Evolutionary conservation across 2,113 vertebrate genomes (phyloP).

Genomic region (Abramis brama): DNA sequence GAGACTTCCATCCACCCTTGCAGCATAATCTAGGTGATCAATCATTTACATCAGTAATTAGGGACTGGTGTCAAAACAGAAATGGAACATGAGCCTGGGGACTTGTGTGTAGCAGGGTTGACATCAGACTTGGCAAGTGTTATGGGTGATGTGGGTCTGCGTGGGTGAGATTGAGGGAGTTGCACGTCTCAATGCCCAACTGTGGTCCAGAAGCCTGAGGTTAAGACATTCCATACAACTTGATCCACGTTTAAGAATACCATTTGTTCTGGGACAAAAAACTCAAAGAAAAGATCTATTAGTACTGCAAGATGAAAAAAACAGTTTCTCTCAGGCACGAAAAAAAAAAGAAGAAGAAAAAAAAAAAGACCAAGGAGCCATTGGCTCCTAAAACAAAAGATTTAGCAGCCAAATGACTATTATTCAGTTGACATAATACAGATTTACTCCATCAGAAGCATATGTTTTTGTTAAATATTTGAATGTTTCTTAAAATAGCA

Average conservation of each 20-base stretch:
- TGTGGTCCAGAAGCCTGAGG: constrained; percentile 50
- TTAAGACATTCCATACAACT: constrained; percentile 51
- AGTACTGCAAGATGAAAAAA: background rate
- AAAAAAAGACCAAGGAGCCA: background rate
- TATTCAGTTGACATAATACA: background rate
- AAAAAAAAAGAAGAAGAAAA: background rate
- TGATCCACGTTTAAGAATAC: constrained; percentile 36
- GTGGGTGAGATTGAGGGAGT: constrained; percentile 48
- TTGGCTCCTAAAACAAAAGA: background rate
- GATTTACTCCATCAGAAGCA: background rate
- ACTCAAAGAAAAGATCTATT: background rate
- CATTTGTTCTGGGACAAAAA: constrained; percentile 1
- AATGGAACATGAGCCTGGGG: constrained; percentile 72
- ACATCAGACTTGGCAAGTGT: constrained; percentile 75
- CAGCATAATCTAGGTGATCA: constrained; percentile 75
- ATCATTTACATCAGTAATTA: constrained; percentile 83
- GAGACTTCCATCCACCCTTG: constrained; percentile 65
- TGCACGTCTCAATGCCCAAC: constrained; percentile 3
- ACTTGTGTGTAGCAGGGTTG: constrained; percentile 63
- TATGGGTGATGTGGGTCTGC: constrained; percentile 64
- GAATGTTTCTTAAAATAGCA: too few species aligned
- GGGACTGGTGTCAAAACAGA: constrained; percentile 81
- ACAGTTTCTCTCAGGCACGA: background rate
- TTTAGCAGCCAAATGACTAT: background rate
- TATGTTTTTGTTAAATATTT: too few species aligned